phyloP scores from a whole-genome alignment of 2,888 invertebrate genomes.

The Phyto melanocephala region DNA sequence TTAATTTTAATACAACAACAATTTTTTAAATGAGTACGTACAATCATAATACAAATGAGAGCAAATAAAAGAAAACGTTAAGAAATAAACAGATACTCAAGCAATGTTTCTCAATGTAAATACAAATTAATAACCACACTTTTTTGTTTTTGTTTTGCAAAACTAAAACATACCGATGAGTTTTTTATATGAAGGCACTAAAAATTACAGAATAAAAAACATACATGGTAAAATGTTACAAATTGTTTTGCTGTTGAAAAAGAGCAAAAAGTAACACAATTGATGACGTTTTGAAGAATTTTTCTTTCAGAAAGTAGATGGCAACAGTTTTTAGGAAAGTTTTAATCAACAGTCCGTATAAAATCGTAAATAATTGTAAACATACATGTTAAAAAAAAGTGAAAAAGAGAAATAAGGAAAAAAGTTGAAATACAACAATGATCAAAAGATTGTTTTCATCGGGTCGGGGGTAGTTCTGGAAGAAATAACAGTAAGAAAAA shows the following conservation, averaged over 20 bases:
- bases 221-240: constrained; percentile 33
- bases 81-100: constrained; percentile 25
- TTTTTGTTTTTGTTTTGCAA: constrained; percentile 17
- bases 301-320: too few relatives aligned
- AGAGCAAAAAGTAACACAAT: not conserved
- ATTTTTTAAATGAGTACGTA: constrained; percentile 2
- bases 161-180: constrained; percentile 40
- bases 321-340: too few relatives aligned
- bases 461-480: constrained; percentile 25
- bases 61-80: constrained; percentile 15
- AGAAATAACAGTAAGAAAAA: too few relatives aligned
- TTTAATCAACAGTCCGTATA: too few relatives aligned
- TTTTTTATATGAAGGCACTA: not conserved
- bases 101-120: constrained; percentile 50
- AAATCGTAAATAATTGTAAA: too few relatives aligned
- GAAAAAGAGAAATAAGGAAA: not conserved
- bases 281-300: too few relatives aligned
- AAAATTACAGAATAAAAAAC: not conserved
- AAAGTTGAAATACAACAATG: not conserved
- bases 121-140: constrained; percentile 54
- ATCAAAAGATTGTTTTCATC: not conserved
- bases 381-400: constrained; percentile 41
- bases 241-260: not conserved
- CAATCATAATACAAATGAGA: constrained; percentile 28
- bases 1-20: constrained; percentile 11